Percentiles rank a stretch among this genome's conserved stretches.
phyloP scores from a whole-genome alignment of 2,888 invertebrate genomes.

The Leptinotarsa peninsularis region DNA sequence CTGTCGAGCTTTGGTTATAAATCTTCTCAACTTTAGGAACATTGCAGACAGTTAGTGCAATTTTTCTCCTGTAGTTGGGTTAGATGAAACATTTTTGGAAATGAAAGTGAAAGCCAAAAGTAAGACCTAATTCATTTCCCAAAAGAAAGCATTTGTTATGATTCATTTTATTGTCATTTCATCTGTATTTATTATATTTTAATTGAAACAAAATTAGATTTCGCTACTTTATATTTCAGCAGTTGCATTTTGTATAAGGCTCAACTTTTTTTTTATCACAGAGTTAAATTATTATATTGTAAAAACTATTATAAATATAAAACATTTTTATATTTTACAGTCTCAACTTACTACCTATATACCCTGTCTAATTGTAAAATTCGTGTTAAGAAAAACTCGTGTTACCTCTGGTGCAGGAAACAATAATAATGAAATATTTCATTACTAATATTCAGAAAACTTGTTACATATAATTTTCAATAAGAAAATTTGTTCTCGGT shows the following conservation, averaged over 20 bases:
- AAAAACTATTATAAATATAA: constrained; percentile 20
- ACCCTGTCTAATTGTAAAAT: not conserved
- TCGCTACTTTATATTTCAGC: constrained; percentile 38
- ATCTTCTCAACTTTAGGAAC: not conserved
- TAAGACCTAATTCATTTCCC: constrained; percentile 4
- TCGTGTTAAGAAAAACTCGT: not conserved
- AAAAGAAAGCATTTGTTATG: constrained; percentile 7
- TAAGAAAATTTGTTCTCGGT: no score
- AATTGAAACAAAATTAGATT: not conserved
- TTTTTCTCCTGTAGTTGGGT: constrained; percentile 12
- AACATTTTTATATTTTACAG: constrained; percentile 17
- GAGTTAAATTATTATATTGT: constrained; percentile 26
- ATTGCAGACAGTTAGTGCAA: not conserved
- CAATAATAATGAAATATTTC: no score
- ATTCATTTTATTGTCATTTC: constrained; percentile 15
- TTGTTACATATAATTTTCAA: no score
- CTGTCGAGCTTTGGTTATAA: not conserved
- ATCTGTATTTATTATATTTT: constrained; percentile 10
- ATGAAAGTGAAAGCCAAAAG: not conserved
- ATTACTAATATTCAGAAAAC: no score
- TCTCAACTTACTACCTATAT: not conserved
- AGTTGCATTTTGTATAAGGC: constrained; percentile 44
- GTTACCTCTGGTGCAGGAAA: no score
- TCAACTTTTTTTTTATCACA: constrained; percentile 41
- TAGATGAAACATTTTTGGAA: constrained; percentile 14